These are phyloP conservation scores for Harpagifer antarcticus DNA, from an alignment of 2,797 vertebrate species.

Conservation along the genomic window DNA sequence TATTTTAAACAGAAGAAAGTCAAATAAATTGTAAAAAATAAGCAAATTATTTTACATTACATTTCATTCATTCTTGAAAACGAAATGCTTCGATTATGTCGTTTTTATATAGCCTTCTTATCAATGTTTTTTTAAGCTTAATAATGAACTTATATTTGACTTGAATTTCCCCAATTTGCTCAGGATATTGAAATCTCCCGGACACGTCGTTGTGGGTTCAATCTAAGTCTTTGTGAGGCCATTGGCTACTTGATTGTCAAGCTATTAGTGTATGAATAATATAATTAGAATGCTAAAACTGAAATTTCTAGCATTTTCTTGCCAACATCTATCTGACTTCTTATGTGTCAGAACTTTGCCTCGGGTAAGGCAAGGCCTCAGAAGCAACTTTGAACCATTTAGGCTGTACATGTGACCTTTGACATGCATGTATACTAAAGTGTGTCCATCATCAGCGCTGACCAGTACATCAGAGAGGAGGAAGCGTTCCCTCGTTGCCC, in stretches of 20 bases:
- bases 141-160: too few relatives aligned
- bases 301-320: not conserved
- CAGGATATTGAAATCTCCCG: too few relatives aligned
- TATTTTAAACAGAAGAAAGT: too few relatives aligned
- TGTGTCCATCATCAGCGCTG: constrained; percentile 29
- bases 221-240: not conserved
- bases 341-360: not conserved
- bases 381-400: constrained; percentile 1
- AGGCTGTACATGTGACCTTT: not conserved
- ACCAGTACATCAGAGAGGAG: constrained; percentile 47
- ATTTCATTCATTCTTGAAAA: too few relatives aligned
- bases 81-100: too few relatives aligned
- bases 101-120: too few relatives aligned
- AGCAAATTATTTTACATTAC: too few relatives aligned
- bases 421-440: not conserved
- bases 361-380: not conserved
- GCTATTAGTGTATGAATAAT: not conserved
- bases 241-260: not conserved
- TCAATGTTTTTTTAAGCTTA: too few relatives aligned
- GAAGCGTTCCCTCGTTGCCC: constrained; percentile 56
- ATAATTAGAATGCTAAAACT: not conserved
- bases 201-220: not conserved
- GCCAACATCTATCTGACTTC: not conserved
- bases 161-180: too few relatives aligned
- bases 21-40: too few relatives aligned